These are phyloP conservation scores for Hemiprocne comata DNA, from an alignment of 2,113 vertebrate genomes.

Conservation along the genomic window DNA sequence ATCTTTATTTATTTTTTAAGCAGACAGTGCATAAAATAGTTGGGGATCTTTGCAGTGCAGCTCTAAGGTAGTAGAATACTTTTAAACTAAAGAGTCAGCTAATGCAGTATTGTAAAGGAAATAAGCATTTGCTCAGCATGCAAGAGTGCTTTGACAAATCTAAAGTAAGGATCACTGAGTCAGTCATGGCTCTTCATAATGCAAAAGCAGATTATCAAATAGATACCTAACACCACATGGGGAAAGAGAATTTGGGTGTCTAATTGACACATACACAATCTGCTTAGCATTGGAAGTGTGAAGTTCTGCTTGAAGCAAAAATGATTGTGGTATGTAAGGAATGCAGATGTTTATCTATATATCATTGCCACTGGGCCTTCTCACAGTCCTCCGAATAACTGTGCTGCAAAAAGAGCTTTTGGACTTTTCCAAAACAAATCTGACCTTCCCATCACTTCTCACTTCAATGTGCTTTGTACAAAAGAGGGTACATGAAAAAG, in stretches of 20 bases:
- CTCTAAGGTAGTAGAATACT: background rate
- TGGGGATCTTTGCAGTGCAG: background rate
- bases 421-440: constrained; percentile 70
- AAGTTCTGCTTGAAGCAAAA: constrained; percentile 60
- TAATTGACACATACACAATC: constrained; percentile 1
- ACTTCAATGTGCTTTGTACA: constrained; percentile 15
- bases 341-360: constrained; percentile 74
- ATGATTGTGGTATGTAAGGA: constrained; percentile 68
- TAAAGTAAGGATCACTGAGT: constrained; percentile 8
- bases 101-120: background rate
- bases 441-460: constrained; percentile 56
- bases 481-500: background rate
- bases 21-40: constrained; percentile 41
- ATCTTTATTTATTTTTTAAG: constrained; percentile 62
- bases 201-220: constrained; percentile 52
- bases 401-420: constrained; percentile 53
- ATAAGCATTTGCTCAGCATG: background rate
- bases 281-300: constrained; percentile 52
- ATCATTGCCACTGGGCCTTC: constrained; percentile 63
- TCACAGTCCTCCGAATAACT: constrained; percentile 66
- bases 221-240: constrained; percentile 33
- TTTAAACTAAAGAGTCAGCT: background rate
- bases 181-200: constrained; percentile 27
- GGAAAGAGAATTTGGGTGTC: constrained; percentile 10
- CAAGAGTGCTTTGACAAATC: constrained; percentile 14